Evolutionary conservation across 2,888 invertebrate species (phyloP).

Genomic region (Nemapogon koenigi): DNA sequence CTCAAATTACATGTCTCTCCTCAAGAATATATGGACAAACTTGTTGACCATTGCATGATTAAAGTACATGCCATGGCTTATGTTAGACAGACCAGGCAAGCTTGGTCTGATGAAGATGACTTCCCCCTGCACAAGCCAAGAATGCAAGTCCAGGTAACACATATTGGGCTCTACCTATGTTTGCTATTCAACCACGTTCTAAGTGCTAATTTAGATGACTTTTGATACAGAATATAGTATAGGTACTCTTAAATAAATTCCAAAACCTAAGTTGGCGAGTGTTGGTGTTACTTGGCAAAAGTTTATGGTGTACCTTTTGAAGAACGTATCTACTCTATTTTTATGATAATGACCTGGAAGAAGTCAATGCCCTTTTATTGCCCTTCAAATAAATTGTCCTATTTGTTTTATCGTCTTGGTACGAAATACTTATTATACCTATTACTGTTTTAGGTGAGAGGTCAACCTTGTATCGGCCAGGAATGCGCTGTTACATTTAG

Average conservation of each 20-base stretch:
- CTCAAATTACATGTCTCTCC: constrained; percentile 67
- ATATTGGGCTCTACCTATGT: too few species aligned
- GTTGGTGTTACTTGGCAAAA: too few species aligned
- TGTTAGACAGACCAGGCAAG: constrained; percentile 75
- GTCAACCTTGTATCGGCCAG: constrained; percentile 57
- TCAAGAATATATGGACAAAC: constrained; percentile 72
- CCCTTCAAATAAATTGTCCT: too few species aligned
- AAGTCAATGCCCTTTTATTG: too few species aligned
- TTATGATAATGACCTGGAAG: too few species aligned
- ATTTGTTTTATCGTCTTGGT: too few species aligned
- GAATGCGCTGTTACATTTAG: constrained; percentile 63
- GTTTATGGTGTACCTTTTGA: too few species aligned
- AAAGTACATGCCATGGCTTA: constrained; percentile 77
- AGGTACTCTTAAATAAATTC: neutral
- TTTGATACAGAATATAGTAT: neutral
- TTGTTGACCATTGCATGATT: constrained; percentile 74
- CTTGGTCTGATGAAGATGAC: constrained; percentile 77
- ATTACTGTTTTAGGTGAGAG: constrained; percentile 35
- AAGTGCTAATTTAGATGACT: constrained; percentile 3
- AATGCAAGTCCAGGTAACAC: constrained; percentile 68
- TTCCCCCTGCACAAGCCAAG: constrained; percentile 73
- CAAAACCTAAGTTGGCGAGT: too few species aligned
- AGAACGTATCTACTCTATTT: too few species aligned
- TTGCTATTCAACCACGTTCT: too few species aligned
- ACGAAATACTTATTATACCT: too few species aligned